Percentiles rank a stretch among this genome's conserved stretches.
These are phyloP conservation scores for Ifrita kowaldi DNA, from an alignment of 2,113 vertebrate species.

Conservation along the genomic window DNA sequence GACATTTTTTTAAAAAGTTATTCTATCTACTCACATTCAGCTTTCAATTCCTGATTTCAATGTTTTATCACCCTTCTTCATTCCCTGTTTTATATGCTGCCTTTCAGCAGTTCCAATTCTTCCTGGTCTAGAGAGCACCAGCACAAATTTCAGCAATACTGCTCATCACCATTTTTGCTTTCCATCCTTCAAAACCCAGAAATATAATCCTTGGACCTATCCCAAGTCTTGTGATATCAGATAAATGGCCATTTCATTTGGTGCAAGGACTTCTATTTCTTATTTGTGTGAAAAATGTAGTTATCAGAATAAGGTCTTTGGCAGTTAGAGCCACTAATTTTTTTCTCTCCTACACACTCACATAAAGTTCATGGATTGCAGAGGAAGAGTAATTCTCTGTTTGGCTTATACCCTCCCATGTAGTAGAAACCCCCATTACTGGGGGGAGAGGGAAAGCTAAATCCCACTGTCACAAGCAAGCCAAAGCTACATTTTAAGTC, in stretches of 20 bases:
- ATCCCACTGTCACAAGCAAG: neutral
- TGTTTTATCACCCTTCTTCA: neutral
- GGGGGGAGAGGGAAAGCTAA: accelerated
- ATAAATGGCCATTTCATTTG: neutral
- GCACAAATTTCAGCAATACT: neutral
- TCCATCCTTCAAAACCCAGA: neutral
- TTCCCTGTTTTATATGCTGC: neutral
- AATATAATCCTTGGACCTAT: neutral
- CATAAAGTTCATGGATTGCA: neutral
- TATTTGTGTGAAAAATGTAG: neutral
- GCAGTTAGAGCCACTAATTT: neutral
- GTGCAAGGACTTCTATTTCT: neutral
- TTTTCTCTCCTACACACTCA: neutral
- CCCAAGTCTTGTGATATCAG: neutral
- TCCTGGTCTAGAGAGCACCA: neutral
- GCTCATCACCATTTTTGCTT: neutral
- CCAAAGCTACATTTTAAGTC: neutral
- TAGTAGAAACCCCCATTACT: neutral
- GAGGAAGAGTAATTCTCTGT: neutral
- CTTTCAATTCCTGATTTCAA: neutral
- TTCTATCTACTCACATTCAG: neutral
- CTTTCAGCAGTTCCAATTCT: neutral
- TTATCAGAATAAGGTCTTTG: neutral
- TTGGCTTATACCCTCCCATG: neutral
- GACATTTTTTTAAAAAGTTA: neutral